Conservation (phyloP, 2,113 vertebrate genomes). For the Muntiacus reevesi region DNA sequence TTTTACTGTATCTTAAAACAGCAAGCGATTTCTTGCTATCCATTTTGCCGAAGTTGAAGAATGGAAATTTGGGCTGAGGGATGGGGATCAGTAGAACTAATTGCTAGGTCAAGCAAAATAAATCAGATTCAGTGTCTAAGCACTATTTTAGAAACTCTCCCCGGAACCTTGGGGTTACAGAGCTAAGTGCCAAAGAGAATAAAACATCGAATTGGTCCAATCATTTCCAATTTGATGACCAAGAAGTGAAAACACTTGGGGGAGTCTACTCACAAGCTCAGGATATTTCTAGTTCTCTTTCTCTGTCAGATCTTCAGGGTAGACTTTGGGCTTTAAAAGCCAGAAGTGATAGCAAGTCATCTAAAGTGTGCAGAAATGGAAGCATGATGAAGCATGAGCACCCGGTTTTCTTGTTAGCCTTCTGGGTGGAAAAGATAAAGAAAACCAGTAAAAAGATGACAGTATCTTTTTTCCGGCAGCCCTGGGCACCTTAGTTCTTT, state of each 20-base stretch:
- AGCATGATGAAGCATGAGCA: constrained; percentile 38
- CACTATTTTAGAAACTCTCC: constrained; percentile 28
- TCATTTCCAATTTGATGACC: constrained; percentile 52
- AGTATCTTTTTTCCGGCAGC: constrained; percentile 45
- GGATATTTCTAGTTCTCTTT: constrained; percentile 12
- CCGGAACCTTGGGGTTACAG: not conserved
- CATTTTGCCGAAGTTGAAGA: not conserved
- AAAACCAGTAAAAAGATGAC: constrained; percentile 5
- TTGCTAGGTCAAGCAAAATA: constrained; percentile 44
- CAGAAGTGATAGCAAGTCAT: constrained; percentile 57
- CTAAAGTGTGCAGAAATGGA: constrained; percentile 25
- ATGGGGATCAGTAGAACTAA: constrained; percentile 9
- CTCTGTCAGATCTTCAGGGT: constrained; percentile 46
- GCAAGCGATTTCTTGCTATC: constrained; percentile 1
- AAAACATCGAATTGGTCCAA: not conserved
- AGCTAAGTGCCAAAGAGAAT: constrained; percentile 40
- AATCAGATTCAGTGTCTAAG: constrained; percentile 1
- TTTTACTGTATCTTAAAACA: constrained; percentile 3
- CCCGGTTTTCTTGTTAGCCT: constrained; percentile 26
- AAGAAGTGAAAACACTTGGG: constrained; percentile 38
- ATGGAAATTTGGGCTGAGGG: not conserved
- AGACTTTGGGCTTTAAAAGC: constrained; percentile 22
- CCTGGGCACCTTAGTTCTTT: constrained; percentile 35
- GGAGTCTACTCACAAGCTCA: constrained; percentile 6
- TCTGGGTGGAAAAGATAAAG: constrained; percentile 71